Conservation (phyloP, 2,113 vertebrate species). For the Coregonus clupeaformis region DNA sequence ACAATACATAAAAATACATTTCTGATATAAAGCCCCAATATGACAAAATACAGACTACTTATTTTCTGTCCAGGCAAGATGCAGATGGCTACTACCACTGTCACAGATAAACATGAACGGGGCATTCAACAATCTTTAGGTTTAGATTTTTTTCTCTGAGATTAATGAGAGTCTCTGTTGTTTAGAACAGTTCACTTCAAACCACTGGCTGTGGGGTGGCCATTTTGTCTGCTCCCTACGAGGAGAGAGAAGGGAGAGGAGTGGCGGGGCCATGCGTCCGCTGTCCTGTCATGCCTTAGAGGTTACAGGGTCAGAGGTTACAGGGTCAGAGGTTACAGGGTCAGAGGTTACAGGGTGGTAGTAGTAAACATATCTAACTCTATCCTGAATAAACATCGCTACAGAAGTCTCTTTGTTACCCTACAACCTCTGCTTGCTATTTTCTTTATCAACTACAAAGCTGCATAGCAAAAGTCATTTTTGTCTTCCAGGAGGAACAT, state of each 20-base stretch:
- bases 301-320: too few relatives aligned
- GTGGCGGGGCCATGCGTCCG: too few relatives aligned
- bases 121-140: background rate
- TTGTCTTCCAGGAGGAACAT: background rate
- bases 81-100: background rate
- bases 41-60: background rate
- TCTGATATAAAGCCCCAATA: background rate
- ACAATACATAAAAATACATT: background rate
- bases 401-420: conserved; percentile 5
- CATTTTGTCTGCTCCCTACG: background rate
- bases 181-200: background rate
- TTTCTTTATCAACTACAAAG: conserved; percentile 34
- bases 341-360: background rate
- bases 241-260: background rate
- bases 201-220: too few relatives aligned
- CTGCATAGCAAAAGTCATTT: conserved; percentile 32
- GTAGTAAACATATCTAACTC: conserved; percentile 25
- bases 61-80: background rate
- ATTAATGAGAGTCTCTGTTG: background rate
- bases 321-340: background rate
- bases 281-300: background rate
- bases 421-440: background rate
- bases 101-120: too few relatives aligned
- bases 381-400: conserved; percentile 26
- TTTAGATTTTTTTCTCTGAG: background rate